Base-by-base conservation (phyloP, 2,888 invertebrate genomes). In the Dendrolimus houi region DNA sequence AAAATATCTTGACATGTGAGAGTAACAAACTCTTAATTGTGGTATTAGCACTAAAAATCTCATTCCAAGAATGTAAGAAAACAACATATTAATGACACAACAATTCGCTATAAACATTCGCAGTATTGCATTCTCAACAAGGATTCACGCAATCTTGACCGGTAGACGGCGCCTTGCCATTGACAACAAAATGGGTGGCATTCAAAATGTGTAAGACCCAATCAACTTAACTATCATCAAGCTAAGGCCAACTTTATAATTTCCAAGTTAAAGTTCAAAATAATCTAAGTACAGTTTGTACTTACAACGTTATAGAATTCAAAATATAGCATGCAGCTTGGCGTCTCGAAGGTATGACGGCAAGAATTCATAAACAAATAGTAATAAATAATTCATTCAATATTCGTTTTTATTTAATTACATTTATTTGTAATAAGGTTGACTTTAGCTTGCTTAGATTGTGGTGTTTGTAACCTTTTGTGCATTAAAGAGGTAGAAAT, bases 111-210 rank as follows among this genome's bases (percentile, higher is more conserved):
- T 29, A 29, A 29, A 2, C 47, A 47, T 47, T 47, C 47, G 47
- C 47, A 47, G 47, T 47, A 10, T 47, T 47, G 12, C 9, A 47
- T 47, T 47, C 47, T 12, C 47, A 47, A 47, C 47, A 47, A 47
- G 47, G 47, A 47, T 47, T 12, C 12, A 47, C 47, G 3, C 29
- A 29, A 29, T 29, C 29, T 29, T 29, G 62, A 66, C 64, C 17
- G 62, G 65, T 64, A 58, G n/a, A 41, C 61, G 65, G 65, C 65
- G 63, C 63, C 63, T 59, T 56, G 54, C 64, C 64, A 66, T 65
- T 66, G 59, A 64, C 57, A 55, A 62, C 61, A 61, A 63, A 64
- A 66, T 63, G 63, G 62, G 59, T 61, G 64, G 62, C 57, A 62
- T 64, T 60, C 53, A 53, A 9, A 52, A 55, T 13, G 54, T 29